phyloP scores from a whole-genome alignment of 2,888 invertebrate species.

The Leptothorax acervorum region DNA sequence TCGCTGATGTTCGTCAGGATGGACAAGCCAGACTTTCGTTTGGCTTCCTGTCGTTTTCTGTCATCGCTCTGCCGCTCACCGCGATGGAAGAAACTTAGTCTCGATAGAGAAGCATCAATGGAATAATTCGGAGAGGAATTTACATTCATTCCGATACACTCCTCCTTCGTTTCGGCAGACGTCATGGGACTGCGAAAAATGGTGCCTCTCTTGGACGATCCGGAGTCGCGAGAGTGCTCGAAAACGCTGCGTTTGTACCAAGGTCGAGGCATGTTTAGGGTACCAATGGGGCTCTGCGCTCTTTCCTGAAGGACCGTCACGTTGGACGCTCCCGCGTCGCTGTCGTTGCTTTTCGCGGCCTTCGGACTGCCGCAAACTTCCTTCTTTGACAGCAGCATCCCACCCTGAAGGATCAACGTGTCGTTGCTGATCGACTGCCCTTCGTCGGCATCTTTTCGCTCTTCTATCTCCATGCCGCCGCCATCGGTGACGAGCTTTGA shows the following conservation, averaged over 20 bases:
- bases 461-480: constrained; percentile 67
- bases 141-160: constrained; percentile 74
- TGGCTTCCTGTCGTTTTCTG: constrained; percentile 84
- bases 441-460: constrained; percentile 57
- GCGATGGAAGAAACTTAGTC: constrained; percentile 83
- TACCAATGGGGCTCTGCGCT: constrained; percentile 54
- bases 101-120: constrained; percentile 86
- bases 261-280: constrained; percentile 86
- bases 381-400: constrained; percentile 79
- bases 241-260: constrained; percentile 88
- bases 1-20: constrained; percentile 92
- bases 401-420: constrained; percentile 81
- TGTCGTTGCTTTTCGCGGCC: constrained; percentile 36
- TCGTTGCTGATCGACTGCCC: constrained; percentile 80
- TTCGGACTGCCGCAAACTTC: constrained; percentile 57
- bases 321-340: constrained; percentile 34
- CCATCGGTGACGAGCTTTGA: constrained; percentile 60
- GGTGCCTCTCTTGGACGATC: constrained; percentile 72
- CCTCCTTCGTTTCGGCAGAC: constrained; percentile 69
- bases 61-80: constrained; percentile 76
- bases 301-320: constrained; percentile 45
- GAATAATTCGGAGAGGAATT: constrained; percentile 75
- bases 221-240: constrained; percentile 84
- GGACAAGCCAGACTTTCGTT: constrained; percentile 88
- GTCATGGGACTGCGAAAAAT: constrained; percentile 72